Evolutionary conservation across 2,888 invertebrate species (phyloP).

Genomic region (Agriotes lineatus): DNA sequence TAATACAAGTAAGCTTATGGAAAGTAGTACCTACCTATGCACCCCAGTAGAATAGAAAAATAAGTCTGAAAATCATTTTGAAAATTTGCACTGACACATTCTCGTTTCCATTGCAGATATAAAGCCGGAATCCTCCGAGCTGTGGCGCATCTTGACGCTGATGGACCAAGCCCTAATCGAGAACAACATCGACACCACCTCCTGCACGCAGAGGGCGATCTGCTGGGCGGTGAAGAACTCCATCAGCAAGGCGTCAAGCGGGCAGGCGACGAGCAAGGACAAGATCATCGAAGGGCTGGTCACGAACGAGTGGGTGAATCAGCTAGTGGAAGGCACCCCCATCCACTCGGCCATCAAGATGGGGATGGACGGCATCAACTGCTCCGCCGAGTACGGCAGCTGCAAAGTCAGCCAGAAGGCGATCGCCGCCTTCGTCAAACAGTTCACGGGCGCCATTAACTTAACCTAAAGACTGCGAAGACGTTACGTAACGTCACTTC

Average conservation of each 20-base stretch:
- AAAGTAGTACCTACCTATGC: too few relatives aligned
- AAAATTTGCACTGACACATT: too few relatives aligned
- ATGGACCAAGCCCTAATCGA: conserved; percentile 70
- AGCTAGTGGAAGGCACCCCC: conserved; percentile 68
- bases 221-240: conserved; percentile 69
- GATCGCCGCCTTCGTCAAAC: conserved; percentile 30
- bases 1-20: too few relatives aligned
- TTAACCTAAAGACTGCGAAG: conserved; percentile 30
- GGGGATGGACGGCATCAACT: conserved; percentile 65
- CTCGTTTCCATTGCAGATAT: conserved; percentile 45
- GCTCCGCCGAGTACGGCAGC: conserved; percentile 64
- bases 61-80: too few relatives aligned
- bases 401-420: conserved; percentile 62
- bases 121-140: conserved; percentile 37
- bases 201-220: conserved; percentile 73
- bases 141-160: conserved; percentile 60
- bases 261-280: conserved; percentile 64
- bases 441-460: conserved; percentile 38
- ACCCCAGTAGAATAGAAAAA: too few relatives aligned
- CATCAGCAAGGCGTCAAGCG: conserved; percentile 60
- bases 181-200: conserved; percentile 72
- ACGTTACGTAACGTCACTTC: background rate
- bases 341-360: conserved; percentile 69
- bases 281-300: conserved; percentile 68
- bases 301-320: conserved; percentile 64